Evolutionary conservation across 1,140 invertebrate genomes (phyloP), one percentile per base, ranked within the genome.

Genomic region (Dendroctonus ponderosae): DNA sequence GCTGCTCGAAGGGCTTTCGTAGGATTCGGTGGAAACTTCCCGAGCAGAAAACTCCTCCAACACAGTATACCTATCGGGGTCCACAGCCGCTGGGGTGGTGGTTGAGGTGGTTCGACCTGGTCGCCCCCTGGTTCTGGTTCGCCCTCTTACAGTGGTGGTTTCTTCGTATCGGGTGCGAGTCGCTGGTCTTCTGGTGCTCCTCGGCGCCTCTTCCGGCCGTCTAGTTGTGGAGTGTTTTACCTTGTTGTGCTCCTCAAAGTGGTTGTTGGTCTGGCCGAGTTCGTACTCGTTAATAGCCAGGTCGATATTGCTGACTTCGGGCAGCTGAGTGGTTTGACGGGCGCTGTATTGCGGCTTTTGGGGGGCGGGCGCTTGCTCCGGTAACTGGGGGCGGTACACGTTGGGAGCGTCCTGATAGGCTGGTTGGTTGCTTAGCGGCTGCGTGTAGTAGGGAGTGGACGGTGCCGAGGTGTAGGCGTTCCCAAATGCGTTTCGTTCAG

Each of bases 251-350:
- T 59, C 62, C 46, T 74, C 51, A 26, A 71, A 66, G 57, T 73
- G 71, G 52, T 68, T 65, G 43, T 75, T 77, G 11, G 76, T 75
- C 70, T 77, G 72, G 11, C 73, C 62, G 7, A 77, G 59, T 60
- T 76, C 75, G 48, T 71, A 74, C 62, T 75, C 70, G 49, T 72
- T 75, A n/a, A 77, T 74, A 0, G 71, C 72, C 54, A 75, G 66
- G n/a, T 75, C 66, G 8, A 69, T 53, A 4, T 70, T 67, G 66
- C 63, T 66, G 40, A 67, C 50, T 40, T 66, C 49, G 6, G 61
- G 54, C 6, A 66, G 14, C 9, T 56, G 5, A 26, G 26, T 26
- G 26, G 26, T 11, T 53, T 14, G 41, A n/a, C 43, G 12, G 12
- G 7, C 26, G 7, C 14, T 7, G 11, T 7, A 14, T 41, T 12